phyloP scores from a whole-genome alignment of 30 jellyfish, hydroid and myxozoan species.

The Aurelia aurita complex sp. Pacific region DNA sequence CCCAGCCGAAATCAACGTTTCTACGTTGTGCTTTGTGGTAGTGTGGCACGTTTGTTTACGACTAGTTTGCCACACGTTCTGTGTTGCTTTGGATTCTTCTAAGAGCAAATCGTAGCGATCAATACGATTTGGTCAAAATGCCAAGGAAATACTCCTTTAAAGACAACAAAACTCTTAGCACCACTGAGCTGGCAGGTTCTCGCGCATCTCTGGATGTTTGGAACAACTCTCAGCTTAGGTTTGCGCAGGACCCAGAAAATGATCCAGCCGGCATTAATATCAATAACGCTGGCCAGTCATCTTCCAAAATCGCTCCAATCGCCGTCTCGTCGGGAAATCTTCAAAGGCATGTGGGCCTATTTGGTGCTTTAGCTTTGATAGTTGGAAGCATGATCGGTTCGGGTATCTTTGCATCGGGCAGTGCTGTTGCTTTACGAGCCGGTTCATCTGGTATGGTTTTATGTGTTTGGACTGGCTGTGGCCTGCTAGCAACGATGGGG shows the following conservation, averaged over 20 bases:
- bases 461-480: constrained; percentile 74
- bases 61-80: too few relatives aligned
- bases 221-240: background rate
- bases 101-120: too few relatives aligned
- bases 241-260: too few relatives aligned
- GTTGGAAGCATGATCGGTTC: constrained; percentile 88
- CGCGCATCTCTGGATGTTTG: background rate
- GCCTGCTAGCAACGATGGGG: constrained; percentile 59
- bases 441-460: constrained; percentile 73
- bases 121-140: background rate
- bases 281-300: too few relatives aligned
- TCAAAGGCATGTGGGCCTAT: constrained; percentile 40
- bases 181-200: background rate
- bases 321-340: background rate
- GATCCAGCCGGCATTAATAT: too few relatives aligned
- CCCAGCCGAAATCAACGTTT: too few relatives aligned
- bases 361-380: constrained; percentile 69
- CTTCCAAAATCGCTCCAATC: background rate
- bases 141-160: background rate
- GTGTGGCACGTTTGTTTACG: too few relatives aligned
- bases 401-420: constrained; percentile 86
- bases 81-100: too few relatives aligned
- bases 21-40: too few relatives aligned
- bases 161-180: background rate
- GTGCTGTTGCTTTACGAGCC: constrained; percentile 56